Conservation (phyloP, 2,888 invertebrate species). For the Incurvaria masculella region DNA sequence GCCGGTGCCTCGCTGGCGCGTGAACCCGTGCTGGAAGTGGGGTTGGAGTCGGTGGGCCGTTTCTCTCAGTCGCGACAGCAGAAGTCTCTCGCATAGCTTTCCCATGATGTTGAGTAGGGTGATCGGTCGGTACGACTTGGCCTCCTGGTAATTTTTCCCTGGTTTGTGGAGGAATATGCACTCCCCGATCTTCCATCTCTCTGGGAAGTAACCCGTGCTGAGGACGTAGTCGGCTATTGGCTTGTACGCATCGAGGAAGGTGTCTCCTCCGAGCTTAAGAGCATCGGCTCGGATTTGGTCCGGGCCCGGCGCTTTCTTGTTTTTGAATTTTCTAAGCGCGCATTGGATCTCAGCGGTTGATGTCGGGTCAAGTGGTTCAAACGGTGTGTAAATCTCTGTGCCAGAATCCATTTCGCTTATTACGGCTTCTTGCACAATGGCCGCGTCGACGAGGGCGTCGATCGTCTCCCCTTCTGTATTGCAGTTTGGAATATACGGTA, state of each 20-base stretch:
- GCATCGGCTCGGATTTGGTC: constrained; percentile 9
- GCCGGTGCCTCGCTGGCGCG: neutral
- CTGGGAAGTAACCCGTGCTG: constrained; percentile 7
- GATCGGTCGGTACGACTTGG: constrained; percentile 9
- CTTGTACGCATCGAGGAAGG: neutral
- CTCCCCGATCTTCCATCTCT: constrained; percentile 5
- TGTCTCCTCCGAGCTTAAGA: constrained; percentile 10
- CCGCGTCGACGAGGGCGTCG: too few relatives aligned
- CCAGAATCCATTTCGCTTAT: too few relatives aligned
- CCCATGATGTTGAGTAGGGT: constrained; percentile 11
- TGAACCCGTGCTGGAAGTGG: constrained; percentile 3
- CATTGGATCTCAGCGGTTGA: constrained; percentile 2
- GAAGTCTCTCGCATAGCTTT: constrained; percentile 8
- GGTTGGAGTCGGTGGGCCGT: neutral
- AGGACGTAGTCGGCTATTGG: constrained; percentile 7
- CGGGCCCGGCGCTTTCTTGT: constrained; percentile 9
- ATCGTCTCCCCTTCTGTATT: too few relatives aligned
- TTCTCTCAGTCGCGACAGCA: neutral
- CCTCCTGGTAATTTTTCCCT: constrained; percentile 7
- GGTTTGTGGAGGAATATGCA: constrained; percentile 10
- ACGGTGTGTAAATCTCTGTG: too few relatives aligned
- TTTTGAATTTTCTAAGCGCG: constrained; percentile 6
- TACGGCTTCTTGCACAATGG: too few relatives aligned
- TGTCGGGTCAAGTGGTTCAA: constrained; percentile 7
- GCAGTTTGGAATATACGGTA: too few relatives aligned